Evolutionary conservation across 2,797 vertebrate genomes (phyloP).

Genomic region (Diplodus puntazzo): DNA sequence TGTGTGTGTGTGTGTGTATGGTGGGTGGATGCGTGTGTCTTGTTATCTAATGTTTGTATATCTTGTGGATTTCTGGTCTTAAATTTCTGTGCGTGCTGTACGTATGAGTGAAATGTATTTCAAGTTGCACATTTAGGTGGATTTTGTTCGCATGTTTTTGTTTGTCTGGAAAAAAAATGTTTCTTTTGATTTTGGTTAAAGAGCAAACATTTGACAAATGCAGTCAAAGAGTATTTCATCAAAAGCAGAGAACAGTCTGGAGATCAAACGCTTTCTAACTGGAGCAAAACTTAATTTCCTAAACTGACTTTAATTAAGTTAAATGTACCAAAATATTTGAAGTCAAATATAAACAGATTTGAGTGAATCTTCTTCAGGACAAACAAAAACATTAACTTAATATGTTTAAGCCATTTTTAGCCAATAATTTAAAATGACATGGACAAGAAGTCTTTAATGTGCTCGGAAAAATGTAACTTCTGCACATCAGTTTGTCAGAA

Average conservation of each 20-base stretch:
- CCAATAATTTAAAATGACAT: not conserved
- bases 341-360: not conserved
- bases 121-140: not conserved
- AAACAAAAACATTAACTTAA: not conserved
- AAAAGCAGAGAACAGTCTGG: not conserved
- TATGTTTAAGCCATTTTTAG: not conserved
- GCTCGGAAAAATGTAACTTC: not conserved
- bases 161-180: not conserved
- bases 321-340: not conserved
- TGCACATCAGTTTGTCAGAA: not conserved
- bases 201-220: not conserved
- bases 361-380: not conserved
- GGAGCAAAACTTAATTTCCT: not conserved
- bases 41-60: not conserved
- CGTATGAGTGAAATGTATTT: not conserved
- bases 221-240: not conserved
- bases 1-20: slow-evolving; percentile 6
- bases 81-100: not conserved
- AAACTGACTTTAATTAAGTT: not conserved
- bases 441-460: not conserved
- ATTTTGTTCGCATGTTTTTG: too few species aligned
- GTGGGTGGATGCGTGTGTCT: slow-evolving; percentile 20
- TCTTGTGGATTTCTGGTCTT: not conserved
- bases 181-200: not conserved
- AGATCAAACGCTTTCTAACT: not conserved